Evolutionary conservation across 35 echinoderm and acorn worm species (phyloP), one percentile per base, ranked within the genome.

Genomic region (Acanthaster planci): DNA sequence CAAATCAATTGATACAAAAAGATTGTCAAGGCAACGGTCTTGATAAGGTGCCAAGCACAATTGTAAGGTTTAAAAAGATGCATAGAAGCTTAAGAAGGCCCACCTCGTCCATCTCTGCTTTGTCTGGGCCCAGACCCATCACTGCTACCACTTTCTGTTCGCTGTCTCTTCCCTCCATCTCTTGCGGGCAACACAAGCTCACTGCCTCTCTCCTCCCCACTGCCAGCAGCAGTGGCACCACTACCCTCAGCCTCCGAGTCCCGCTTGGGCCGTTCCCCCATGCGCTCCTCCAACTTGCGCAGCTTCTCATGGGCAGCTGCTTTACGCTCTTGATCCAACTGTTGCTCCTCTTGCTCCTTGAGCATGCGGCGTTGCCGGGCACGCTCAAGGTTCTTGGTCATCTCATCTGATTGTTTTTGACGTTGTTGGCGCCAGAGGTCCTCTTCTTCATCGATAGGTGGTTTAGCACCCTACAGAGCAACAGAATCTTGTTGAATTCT

Each of bases 101-200:
- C 56, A 86, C 80, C 82, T 84, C 77, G 78, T 40, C 89, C 79
- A 75, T 88, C 87, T 83, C 88, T 87, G 67, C 79, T 90, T 81
- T 92, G 94, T 68, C 95, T 90, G 12, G 64, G 64, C 23, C 77
- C 77, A 18, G 95, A 93, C 8, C 95, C 95, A 84, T 97, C 95
- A 87, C 95, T 97, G 58, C 95, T 93, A 2, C 91, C 95, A 86
- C 95, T 97, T 76, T 97, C 95, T 60, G 95, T 97, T 14, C 95
- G 51, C 77, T 97, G 79, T 53, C 78, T 76, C 57, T 92, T 83
- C 39, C 50, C 54, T 47, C 60, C 84, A 31, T 86, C 44, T 58
- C 89, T 26, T 80, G 84, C 32, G 14, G 50, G 85, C 26, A 87
- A 37, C 78, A 55, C 52, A 6, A 44, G 77, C 88, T 60, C 16